Evolutionary conservation across 92 coral and sea anemone species (phyloP).

Genomic region (Hydrozoanthus gracilis): DNA sequence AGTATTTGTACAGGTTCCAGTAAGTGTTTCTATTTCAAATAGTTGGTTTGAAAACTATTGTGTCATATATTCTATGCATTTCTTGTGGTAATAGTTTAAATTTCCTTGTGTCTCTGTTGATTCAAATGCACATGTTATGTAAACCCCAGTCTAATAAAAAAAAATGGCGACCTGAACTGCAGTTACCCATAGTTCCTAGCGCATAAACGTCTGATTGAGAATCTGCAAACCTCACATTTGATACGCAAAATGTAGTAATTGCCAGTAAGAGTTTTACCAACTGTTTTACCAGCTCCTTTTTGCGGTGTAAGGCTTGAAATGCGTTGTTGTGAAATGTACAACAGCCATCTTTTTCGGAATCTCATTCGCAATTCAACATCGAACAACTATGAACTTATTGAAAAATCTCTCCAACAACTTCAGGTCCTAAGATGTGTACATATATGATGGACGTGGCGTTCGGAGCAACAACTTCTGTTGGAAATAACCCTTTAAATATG

Average conservation of each 20-base stretch:
- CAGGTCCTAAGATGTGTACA: conserved; percentile 17
- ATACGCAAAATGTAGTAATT: too few species aligned
- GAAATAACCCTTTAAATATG: conserved; percentile 9
- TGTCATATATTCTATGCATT: not conserved
- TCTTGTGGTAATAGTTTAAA: not conserved
- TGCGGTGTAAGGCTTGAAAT: too few species aligned
- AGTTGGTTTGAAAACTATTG: not conserved
- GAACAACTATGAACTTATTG: not conserved
- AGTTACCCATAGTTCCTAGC: too few species aligned
- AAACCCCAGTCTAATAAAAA: too few species aligned
- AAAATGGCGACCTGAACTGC: too few species aligned
- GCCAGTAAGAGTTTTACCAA: too few species aligned
- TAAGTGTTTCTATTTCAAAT: not conserved
- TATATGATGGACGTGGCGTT: conserved; percentile 14
- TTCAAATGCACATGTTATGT: too few species aligned
- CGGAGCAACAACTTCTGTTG: conserved; percentile 16
- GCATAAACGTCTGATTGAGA: too few species aligned
- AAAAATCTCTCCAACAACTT: not conserved
- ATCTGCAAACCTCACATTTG: too few species aligned
- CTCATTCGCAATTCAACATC: not conserved
- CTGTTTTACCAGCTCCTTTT: too few species aligned
- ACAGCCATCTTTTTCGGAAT: not conserved
- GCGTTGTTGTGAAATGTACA: not conserved
- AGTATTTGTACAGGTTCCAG: conserved; percentile 19
- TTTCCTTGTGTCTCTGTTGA: not conserved